A percentile compares a stretch with the other conserved stretches of the same genome.
These are phyloP conservation scores for Nasonovia ribisnigri DNA, from an alignment of 2,888 invertebrate genomes.

Conservation along the genomic window DNA sequence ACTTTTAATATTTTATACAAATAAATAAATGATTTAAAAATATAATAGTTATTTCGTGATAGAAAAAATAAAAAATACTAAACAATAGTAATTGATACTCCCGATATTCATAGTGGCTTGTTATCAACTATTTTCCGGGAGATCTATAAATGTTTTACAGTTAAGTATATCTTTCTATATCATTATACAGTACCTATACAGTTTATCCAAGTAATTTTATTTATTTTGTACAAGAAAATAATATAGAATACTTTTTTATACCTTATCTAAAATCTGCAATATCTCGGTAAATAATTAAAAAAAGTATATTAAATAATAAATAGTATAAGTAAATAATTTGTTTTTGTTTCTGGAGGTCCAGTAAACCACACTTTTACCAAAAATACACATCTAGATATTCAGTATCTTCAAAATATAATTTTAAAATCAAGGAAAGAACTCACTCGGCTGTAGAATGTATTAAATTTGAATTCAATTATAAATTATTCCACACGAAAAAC, in stretches of 20 bases:
- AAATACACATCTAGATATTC: neutral
- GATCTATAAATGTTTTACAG: too few relatives aligned
- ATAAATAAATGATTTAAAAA: slow-evolving; percentile 18
- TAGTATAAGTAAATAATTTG: too few relatives aligned
- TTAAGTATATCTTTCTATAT: too few relatives aligned
- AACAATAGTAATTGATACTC: neutral
- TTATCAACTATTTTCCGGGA: neutral
- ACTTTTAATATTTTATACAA: neutral
- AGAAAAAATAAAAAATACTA: neutral
- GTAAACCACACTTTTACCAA: neutral
- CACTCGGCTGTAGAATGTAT: neutral
- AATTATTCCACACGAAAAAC: neutral
- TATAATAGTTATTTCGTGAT: too few relatives aligned
- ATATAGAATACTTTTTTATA: too few relatives aligned
- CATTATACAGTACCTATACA: too few relatives aligned
- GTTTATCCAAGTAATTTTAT: too few relatives aligned
- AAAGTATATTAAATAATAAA: too few relatives aligned
- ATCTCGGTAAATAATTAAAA: neutral
- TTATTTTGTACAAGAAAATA: neutral
- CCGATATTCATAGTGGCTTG: neutral
- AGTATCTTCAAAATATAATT: neutral
- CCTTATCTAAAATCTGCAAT: neutral
- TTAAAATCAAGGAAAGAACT: neutral
- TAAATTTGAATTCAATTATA: neutral
- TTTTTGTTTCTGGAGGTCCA: too few relatives aligned